phyloP scores from a whole-genome alignment of 2,888 invertebrate genomes.

The Acheta domesticus region DNA sequence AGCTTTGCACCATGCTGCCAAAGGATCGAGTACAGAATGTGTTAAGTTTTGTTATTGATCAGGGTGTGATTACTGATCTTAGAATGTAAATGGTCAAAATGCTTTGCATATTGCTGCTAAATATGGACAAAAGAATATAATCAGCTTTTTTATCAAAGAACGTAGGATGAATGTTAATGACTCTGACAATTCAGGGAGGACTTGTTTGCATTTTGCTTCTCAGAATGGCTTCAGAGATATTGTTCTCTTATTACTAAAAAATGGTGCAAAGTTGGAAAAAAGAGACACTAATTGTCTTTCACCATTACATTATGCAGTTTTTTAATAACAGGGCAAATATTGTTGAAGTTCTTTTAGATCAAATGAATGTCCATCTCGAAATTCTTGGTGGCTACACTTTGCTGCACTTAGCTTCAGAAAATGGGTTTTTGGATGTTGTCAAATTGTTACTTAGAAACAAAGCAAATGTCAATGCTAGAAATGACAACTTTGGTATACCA shows the following conservation, averaged over 20 bases:
- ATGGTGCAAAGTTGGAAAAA: background rate
- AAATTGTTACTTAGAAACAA: slow-evolving; percentile 35
- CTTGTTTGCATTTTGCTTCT: slow-evolving; percentile 19
- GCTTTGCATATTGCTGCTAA: no score
- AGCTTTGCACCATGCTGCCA: slow-evolving; percentile 35
- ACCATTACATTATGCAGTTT: slow-evolving; percentile 20
- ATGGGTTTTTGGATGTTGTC: slow-evolving; percentile 34
- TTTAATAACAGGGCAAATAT: background rate
- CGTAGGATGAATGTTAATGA: background rate
- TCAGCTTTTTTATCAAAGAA: background rate
- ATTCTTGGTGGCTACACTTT: slow-evolving; percentile 23
- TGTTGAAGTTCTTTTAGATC: background rate
- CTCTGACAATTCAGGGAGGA: background rate
- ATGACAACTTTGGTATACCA: slow-evolving; percentile 32
- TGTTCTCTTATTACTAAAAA: background rate
- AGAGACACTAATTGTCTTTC: background rate
- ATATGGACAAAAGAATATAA: no score
- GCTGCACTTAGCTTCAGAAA: slow-evolving; percentile 34
- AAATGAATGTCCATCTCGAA: background rate
- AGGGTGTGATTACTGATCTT: no score
- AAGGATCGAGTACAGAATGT: slow-evolving; percentile 31
- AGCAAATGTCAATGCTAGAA: slow-evolving; percentile 32
- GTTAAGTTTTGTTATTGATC: slow-evolving; percentile 35
- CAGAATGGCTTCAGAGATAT: slow-evolving; percentile 5
- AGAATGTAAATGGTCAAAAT: no score